Evolutionary conservation across 2,797 vertebrate species (phyloP).

Genomic region (Mustela erminea): DNA sequence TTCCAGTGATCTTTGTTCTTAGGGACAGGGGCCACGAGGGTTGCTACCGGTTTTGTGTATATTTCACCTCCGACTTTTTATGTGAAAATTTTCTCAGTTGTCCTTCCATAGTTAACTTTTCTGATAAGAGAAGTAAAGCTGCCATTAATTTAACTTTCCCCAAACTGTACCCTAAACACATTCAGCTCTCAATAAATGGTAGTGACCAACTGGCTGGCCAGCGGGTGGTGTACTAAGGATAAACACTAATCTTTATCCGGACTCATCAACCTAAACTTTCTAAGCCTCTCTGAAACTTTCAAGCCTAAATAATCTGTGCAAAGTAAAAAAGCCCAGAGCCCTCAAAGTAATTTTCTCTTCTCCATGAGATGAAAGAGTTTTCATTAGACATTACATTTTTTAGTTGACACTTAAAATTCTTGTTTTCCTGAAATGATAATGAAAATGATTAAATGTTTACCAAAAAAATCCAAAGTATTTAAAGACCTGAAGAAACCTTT

Average conservation of each 20-base stretch:
- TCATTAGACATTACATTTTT: neutral
- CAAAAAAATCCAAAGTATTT: neutral
- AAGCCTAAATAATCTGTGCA: neutral
- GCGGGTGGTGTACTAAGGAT: neutral
- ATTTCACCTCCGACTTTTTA: neutral
- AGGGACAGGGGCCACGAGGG: neutral
- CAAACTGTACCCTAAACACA: neutral
- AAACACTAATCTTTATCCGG: neutral
- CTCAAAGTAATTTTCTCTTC: conserved; percentile 26
- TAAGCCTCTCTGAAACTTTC: conserved; percentile 1
- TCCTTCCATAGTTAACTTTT: neutral
- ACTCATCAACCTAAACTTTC: conserved; percentile 15
- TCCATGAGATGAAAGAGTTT: conserved; percentile 10
- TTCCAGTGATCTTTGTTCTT: neutral
- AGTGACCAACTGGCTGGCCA: neutral
- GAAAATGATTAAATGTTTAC: conserved; percentile 9
- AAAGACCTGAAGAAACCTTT: neutral
- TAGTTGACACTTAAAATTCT: neutral
- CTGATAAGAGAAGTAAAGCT: neutral
- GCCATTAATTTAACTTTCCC: neutral
- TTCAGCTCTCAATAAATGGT: conserved; percentile 48
- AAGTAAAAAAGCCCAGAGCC: neutral
- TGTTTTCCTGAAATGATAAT: neutral
- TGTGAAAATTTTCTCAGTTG: neutral
- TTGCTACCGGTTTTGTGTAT: neutral